These are phyloP conservation scores for Cataglyphis albicans DNA, from an alignment of 2,888 invertebrate genomes.

Conservation along the genomic window DNA sequence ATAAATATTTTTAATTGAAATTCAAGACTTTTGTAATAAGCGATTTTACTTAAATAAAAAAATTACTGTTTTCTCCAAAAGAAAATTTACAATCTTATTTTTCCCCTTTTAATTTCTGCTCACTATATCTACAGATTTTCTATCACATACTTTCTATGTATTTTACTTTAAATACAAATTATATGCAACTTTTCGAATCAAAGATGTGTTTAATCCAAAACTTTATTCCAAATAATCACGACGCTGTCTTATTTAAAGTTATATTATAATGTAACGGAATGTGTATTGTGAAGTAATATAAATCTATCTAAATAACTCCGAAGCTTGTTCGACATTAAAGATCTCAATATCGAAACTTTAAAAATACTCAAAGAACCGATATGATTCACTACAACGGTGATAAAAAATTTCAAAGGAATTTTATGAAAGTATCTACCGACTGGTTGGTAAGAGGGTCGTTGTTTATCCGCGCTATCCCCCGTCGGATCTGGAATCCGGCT, in stretches of 20 bases:
- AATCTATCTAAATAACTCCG: background rate
- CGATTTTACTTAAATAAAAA: background rate
- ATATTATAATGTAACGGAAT: background rate
- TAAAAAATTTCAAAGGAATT: constrained; percentile 65
- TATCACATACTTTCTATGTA: background rate
- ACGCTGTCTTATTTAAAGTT: background rate
- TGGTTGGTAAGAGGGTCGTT: constrained; percentile 65
- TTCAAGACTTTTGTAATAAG: background rate
- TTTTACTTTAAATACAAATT: background rate
- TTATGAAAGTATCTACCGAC: constrained; percentile 52
- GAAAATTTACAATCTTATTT: background rate
- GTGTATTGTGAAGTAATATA: background rate
- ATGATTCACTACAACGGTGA: constrained; percentile 64
- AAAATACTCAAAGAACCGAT: constrained; percentile 2
- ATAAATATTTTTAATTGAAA: background rate
- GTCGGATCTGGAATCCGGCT: constrained; percentile 52
- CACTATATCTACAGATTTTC: background rate
- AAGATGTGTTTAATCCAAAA: background rate
- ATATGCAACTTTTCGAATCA: background rate
- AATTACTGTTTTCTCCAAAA: background rate
- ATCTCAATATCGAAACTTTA: background rate
- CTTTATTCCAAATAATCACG: background rate
- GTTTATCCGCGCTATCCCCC: constrained; percentile 58
- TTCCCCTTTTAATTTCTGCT: background rate
- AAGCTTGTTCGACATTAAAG: background rate